Percentiles rank a stretch among this genome's conserved stretches.
These are phyloP conservation scores for Mesoclemmys tuberculata DNA, from an alignment of 2,113 vertebrate genomes.

Conservation along the genomic window DNA sequence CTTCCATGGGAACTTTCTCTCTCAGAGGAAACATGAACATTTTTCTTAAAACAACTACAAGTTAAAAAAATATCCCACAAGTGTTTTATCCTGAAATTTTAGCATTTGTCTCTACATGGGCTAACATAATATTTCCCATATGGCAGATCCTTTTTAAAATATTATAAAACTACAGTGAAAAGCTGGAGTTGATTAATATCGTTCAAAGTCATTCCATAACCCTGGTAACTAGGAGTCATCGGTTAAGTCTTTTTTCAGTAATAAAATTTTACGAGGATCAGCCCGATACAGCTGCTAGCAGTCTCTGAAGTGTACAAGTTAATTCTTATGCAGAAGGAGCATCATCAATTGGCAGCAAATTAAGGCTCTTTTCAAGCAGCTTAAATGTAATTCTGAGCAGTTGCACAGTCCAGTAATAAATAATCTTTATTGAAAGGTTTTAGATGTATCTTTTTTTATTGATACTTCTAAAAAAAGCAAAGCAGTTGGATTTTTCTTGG, in stretches of 20 bases:
- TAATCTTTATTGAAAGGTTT: background rate
- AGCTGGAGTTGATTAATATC: conserved; percentile 65
- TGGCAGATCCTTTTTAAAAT: conserved; percentile 31
- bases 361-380: background rate
- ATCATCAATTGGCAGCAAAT: background rate
- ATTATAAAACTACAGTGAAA: conserved; percentile 51
- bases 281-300: background rate
- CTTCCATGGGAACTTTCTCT: fast-evolving
- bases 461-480: background rate
- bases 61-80: background rate
- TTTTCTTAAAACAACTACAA: background rate
- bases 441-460: background rate
- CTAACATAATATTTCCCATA: conserved; percentile 54
- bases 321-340: background rate
- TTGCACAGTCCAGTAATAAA: background rate
- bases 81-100: conserved; percentile 45
- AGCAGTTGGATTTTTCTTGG: background rate
- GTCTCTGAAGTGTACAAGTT: background rate
- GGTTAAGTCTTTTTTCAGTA: conserved; percentile 25
- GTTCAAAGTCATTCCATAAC: conserved; percentile 50
- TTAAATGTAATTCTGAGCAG: background rate
- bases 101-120: conserved; percentile 42
- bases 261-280: conserved; percentile 38
- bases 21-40: background rate
- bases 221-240: conserved; percentile 50